Evolutionary conservation across 2,113 vertebrate genomes (phyloP).

Genomic region (Chauna torquata): DNA sequence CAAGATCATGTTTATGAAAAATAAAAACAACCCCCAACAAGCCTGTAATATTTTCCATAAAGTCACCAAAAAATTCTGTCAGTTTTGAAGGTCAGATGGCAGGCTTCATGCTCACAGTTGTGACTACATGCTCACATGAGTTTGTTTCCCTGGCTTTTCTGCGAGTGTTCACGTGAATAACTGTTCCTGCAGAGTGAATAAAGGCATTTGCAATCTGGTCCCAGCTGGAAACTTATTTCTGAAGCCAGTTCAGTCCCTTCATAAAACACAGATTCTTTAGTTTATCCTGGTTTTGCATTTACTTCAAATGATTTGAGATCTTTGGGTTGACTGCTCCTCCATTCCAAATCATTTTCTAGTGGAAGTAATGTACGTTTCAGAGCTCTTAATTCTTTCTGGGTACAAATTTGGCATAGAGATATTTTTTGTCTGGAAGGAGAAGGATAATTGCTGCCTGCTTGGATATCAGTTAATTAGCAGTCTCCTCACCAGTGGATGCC

Average conservation of each 20-base stretch:
- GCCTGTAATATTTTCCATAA: not conserved
- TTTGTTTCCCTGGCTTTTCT: constrained; percentile 36
- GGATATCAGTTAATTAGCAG: constrained; percentile 52
- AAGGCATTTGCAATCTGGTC: constrained; percentile 61
- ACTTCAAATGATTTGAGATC: not conserved
- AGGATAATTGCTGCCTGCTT: constrained; percentile 56
- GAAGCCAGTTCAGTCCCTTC: constrained; percentile 31
- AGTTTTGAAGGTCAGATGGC: constrained; percentile 47
- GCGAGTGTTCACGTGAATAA: constrained; percentile 15
- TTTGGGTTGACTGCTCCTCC: not conserved
- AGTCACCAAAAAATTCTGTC: not conserved
- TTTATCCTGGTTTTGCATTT: not conserved
- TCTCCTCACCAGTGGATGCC: constrained; percentile 22
- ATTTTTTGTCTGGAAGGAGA: constrained; percentile 35
- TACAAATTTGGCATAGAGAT: not conserved
- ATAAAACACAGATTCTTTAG: constrained; percentile 13
- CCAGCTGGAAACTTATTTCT: constrained; percentile 47
- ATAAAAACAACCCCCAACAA: not conserved
- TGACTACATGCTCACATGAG: constrained; percentile 22
- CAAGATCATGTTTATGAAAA: not conserved
- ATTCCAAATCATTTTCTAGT: not conserved
- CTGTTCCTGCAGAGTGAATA: constrained; percentile 43
- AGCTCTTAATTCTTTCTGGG: constrained; percentile 8
- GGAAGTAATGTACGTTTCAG: not conserved
- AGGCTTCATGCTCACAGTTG: not conserved